A percentile compares a stretch with the other conserved stretches of the same genome.
phyloP scores from a whole-genome alignment of 2,888 invertebrate genomes.

The Phaonia tiefii region DNA sequence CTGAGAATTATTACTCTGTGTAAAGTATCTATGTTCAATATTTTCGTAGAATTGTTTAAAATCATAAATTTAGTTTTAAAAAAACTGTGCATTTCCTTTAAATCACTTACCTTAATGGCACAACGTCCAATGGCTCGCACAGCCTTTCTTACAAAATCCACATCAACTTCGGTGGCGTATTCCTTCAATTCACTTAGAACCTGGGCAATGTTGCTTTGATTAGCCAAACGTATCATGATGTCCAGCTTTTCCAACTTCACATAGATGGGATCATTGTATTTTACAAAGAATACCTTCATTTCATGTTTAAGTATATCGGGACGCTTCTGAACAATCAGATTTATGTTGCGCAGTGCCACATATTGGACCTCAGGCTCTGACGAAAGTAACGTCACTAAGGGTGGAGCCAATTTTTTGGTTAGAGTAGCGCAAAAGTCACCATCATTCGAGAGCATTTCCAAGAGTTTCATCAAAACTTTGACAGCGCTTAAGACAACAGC shows the following conservation, averaged over 20 bases:
- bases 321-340: constrained; percentile 98
- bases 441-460: constrained; percentile 97
- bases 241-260: constrained; percentile 99
- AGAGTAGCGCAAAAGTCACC: constrained; percentile 96
- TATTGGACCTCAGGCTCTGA: constrained; percentile 99
- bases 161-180: constrained; percentile 99
- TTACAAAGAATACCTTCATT: constrained; percentile 99
- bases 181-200: constrained; percentile 99
- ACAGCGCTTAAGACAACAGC: constrained; percentile 99
- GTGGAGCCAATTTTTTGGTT: constrained; percentile 99
- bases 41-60: too few relatives aligned
- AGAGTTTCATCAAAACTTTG: constrained; percentile 98
- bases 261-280: constrained; percentile 99
- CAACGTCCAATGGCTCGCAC: constrained; percentile 99
- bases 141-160: constrained; percentile 99
- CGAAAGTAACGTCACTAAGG: constrained; percentile 96
- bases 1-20: too few relatives aligned
- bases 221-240: constrained; percentile 99
- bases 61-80: too few relatives aligned
- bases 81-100: constrained; percentile 2
- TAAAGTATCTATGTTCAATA: too few relatives aligned
- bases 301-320: constrained; percentile 99
- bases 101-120: constrained; percentile 92
- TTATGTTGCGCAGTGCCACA: constrained; percentile 98
- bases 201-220: constrained; percentile 98